Evolutionary conservation across 2,113 vertebrate species (phyloP).

Genomic region (Strigops habroptila): DNA sequence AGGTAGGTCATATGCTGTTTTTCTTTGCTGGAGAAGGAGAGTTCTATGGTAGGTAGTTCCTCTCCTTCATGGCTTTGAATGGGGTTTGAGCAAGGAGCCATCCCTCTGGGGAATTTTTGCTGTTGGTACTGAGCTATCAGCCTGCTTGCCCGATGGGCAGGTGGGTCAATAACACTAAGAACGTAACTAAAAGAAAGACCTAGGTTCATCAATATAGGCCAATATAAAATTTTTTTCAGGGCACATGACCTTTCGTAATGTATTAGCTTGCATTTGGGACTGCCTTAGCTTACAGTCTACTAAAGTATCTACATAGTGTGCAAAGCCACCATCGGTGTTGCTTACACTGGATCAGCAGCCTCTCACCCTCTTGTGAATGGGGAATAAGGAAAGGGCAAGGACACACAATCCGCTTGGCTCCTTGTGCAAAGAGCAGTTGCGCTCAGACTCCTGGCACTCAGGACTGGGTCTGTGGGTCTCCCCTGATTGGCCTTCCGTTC

Average conservation of each 20-base stretch:
- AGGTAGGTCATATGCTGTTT: background rate
- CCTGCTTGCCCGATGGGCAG: background rate
- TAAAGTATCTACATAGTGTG: rapidly evolving
- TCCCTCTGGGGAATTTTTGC: background rate
- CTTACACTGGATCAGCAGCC: background rate
- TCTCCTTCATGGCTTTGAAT: background rate
- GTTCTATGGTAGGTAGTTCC: background rate
- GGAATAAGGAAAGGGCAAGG: background rate
- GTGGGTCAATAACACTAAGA: background rate
- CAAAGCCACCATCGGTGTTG: rapidly evolving
- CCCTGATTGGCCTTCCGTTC: background rate
- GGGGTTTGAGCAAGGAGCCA: background rate
- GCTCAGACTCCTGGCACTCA: background rate
- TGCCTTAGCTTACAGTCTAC: background rate
- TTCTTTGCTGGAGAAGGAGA: background rate
- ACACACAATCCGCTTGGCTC: background rate
- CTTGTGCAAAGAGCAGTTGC: background rate
- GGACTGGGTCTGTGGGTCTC: background rate
- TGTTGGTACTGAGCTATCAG: background rate
- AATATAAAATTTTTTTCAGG: background rate
- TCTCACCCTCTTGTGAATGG: background rate
- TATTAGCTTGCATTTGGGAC: background rate
- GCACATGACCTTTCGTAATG: background rate
- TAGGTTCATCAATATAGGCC: background rate
- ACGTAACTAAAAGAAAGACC: background rate